These are phyloP conservation scores for Hydrophis major DNA, from an alignment of 2,797 vertebrate genomes.

Conservation along the genomic window DNA sequence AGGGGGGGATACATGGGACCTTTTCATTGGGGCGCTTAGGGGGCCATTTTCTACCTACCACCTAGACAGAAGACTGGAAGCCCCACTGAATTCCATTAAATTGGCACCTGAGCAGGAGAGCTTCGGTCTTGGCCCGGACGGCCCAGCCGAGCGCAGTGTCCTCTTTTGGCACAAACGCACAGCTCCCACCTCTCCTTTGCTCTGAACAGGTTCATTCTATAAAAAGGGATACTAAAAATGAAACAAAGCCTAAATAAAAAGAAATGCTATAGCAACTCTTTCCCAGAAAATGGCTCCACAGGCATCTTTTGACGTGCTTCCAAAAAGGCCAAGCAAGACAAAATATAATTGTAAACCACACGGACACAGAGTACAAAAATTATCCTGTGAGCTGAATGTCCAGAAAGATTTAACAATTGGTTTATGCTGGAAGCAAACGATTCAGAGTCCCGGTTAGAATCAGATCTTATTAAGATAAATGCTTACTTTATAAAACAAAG, in stretches of 20 bases:
- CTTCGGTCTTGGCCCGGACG: no score
- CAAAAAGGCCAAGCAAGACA: background rate
- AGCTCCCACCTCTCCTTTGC: background rate
- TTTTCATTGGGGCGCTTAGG: background rate
- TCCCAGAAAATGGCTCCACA: background rate
- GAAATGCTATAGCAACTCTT: background rate
- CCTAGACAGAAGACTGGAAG: background rate
- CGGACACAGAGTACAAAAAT: background rate
- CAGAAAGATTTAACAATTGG: background rate
- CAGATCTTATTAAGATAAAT: slow-evolving; percentile 1
- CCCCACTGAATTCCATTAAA: background rate
- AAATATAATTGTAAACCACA: background rate
- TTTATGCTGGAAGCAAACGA: background rate
- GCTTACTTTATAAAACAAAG: background rate
- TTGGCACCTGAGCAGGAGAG: background rate
- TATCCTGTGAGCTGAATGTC: background rate
- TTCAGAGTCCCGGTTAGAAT: background rate
- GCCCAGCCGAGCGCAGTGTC: no score
- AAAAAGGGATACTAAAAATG: background rate
- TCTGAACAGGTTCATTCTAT: background rate
- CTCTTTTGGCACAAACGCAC: background rate
- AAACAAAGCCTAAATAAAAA: background rate
- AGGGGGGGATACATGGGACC: background rate
- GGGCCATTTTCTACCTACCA: background rate
- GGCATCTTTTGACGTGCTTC: background rate